Evolutionary conservation across 2,797 vertebrate species (phyloP).

Genomic region (Hipposideros larvatus): DNA sequence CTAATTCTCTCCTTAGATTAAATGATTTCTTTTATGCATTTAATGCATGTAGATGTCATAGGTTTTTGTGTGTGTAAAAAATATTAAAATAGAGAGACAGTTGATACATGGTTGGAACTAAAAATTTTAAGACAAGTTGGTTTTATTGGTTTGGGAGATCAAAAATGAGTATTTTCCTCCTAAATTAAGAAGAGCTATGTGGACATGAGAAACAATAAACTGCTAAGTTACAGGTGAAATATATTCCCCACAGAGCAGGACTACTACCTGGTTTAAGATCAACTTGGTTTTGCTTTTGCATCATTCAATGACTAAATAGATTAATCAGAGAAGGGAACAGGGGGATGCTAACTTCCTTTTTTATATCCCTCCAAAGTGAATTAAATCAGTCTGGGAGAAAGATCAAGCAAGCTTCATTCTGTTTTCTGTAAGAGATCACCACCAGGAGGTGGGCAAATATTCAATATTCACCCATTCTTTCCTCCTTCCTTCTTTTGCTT

Average conservation of each 20-base stretch:
- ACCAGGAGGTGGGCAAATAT: neutral
- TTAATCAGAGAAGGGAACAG: neutral
- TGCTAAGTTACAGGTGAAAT: neutral
- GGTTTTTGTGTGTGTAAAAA: neutral
- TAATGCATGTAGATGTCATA: neutral
- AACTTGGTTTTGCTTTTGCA: neutral
- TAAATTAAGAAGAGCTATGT: slow-evolving; percentile 23
- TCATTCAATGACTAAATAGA: neutral
- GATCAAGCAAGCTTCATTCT: neutral
- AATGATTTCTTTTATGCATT: neutral
- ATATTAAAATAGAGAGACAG: slow-evolving; percentile 26
- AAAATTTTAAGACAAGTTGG: slow-evolving; percentile 23
- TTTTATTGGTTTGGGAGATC: neutral
- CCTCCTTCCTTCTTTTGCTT: neutral
- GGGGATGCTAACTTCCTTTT: neutral
- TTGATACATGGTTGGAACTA: neutral
- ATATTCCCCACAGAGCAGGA: neutral
- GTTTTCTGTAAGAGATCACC: neutral
- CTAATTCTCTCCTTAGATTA: slow-evolving; percentile 31
- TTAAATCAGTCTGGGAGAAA: neutral
- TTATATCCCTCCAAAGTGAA: neutral
- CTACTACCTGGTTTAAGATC: neutral
- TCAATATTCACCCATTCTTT: neutral
- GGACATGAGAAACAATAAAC: neutral
- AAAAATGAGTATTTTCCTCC: neutral